Conservation (phyloP, 2,888 invertebrate species). For the Pristionchus mayeri region DNA sequence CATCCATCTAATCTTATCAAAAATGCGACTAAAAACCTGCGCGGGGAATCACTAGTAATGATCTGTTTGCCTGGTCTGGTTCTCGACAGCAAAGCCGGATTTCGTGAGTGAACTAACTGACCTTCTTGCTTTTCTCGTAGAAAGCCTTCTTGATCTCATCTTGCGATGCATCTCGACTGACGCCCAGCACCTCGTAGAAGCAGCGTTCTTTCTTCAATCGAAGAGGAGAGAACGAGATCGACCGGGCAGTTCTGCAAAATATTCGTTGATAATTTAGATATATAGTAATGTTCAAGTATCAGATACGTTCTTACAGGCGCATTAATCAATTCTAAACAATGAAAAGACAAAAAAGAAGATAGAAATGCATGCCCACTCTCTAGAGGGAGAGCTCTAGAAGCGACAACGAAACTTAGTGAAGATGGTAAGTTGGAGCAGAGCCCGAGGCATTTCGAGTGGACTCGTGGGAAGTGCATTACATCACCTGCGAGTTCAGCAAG, state of each 20-base stretch:
- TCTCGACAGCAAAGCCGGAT: too few relatives aligned
- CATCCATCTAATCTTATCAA: not conserved
- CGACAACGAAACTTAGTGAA: too few relatives aligned
- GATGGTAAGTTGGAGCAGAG: not conserved
- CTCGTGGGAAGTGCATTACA: slow-evolving; percentile 30
- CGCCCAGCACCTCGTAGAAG: slow-evolving; percentile 60
- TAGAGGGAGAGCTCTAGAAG: too few relatives aligned
- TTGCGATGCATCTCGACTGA: slow-evolving; percentile 59
- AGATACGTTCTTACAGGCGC: too few relatives aligned
- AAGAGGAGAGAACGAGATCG: not conserved
- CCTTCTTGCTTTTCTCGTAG: slow-evolving; percentile 69
- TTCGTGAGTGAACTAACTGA: slow-evolving; percentile 51
- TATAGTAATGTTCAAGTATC: too few relatives aligned
- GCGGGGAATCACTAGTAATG: too few relatives aligned
- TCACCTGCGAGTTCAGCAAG: not conserved
- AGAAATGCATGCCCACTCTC: too few relatives aligned
- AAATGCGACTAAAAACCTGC: too few relatives aligned
- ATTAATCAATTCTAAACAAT: too few relatives aligned
- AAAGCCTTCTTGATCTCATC: slow-evolving; percentile 71
- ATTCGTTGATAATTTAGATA: not conserved
- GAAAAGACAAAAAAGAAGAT: not conserved
- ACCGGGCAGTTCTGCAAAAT: not conserved
- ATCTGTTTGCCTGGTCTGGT: too few relatives aligned
- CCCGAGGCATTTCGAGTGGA: not conserved
- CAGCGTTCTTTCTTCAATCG: not conserved